Percentiles rank a stretch among this genome's conserved stretches.
These are phyloP conservation scores for Adelphocoris suturalis DNA, from an alignment of 2,888 invertebrate genomes.

Conservation along the genomic window DNA sequence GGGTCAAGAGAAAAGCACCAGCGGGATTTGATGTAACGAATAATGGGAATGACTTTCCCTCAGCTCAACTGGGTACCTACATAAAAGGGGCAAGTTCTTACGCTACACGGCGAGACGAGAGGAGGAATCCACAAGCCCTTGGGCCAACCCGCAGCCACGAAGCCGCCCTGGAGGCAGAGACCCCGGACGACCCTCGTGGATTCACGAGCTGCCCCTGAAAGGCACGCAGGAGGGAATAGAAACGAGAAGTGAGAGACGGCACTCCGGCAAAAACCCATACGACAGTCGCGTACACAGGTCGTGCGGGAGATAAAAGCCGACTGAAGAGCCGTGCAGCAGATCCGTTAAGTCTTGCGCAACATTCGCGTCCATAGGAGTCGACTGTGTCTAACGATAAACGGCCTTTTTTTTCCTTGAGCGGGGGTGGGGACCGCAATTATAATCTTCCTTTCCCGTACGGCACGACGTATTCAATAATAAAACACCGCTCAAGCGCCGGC, in stretches of 20 bases:
- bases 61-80: background rate
- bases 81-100: slow-evolving; percentile 14
- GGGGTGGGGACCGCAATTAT: slow-evolving; percentile 17
- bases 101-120: background rate
- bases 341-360: slow-evolving; percentile 7
- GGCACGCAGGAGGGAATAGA: background rate
- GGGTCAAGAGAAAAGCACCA: background rate
- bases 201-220: background rate
- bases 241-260: background rate
- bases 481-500: background rate
- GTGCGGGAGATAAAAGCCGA: background rate
- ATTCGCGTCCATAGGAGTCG: background rate
- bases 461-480: slow-evolving; percentile 15
- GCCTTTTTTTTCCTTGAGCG: background rate
- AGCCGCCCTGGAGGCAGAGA: background rate
- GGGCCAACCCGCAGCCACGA: background rate
- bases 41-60: slow-evolving; percentile 17
- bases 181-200: background rate
- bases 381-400: background rate
- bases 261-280: background rate
- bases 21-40: background rate
- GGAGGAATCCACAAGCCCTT: background rate
- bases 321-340: background rate
- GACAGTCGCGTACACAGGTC: background rate
- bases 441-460: slow-evolving; percentile 32